Evolutionary conservation across 2,797 vertebrate species (phyloP).

Genomic region (Dromococcyx pavoninus): DNA sequence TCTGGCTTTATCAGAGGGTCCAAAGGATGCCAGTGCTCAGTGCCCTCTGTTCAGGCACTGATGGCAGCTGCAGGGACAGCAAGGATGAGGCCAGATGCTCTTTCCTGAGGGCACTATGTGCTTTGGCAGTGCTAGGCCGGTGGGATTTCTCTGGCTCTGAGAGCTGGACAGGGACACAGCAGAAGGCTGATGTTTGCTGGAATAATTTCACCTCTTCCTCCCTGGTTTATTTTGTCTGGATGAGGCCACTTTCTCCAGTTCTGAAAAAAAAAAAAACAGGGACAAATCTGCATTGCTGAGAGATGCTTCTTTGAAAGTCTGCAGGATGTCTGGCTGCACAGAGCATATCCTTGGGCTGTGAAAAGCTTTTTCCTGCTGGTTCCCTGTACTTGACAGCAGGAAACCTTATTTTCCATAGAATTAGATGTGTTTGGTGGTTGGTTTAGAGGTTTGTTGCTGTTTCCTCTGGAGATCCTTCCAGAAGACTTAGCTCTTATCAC

Average conservation of each 20-base stretch:
- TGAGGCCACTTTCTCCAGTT: neutral
- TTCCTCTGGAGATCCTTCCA: neutral
- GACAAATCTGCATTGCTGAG: fast-evolving
- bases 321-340: neutral
- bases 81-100: constrained; percentile 13
- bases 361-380: neutral
- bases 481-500: neutral
- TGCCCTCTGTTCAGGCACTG: neutral
- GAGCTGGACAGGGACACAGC: neutral
- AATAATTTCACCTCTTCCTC: constrained; percentile 7
- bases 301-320: neutral
- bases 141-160: neutral
- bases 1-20: neutral
- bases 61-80: neutral
- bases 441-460: neutral
- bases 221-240: neutral
- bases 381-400: neutral
- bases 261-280: neutral
- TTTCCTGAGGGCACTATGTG: neutral
- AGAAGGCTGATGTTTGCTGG: neutral
- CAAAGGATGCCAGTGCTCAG: neutral
- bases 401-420: neutral
- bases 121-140: neutral
- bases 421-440: neutral
- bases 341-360: neutral